Conservation (phyloP, 2,113 vertebrate genomes). For the Xerus inauris region DNA sequence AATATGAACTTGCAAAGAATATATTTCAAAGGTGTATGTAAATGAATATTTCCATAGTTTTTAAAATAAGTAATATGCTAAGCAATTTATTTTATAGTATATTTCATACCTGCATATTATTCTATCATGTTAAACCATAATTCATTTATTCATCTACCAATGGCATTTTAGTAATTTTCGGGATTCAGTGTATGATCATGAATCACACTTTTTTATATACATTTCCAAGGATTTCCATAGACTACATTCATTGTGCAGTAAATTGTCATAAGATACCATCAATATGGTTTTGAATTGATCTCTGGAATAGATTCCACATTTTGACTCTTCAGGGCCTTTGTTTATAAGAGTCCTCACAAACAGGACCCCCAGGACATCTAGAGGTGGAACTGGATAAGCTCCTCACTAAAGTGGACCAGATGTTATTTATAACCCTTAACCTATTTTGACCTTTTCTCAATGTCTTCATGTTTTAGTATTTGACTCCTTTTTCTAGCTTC, state of each 20-base stretch:
- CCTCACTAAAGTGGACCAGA: background rate
- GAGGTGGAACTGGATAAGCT: background rate
- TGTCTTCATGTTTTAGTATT: background rate
- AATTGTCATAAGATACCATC: too few species aligned
- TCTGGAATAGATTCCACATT: background rate
- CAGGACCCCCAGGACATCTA: background rate
- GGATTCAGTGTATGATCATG: background rate
- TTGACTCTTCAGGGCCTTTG: background rate
- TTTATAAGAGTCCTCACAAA: background rate
- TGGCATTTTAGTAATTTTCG: background rate
- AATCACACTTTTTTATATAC: background rate
- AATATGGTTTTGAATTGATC: background rate
- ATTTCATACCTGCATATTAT: background rate
- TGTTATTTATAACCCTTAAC: background rate
- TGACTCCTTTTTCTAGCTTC: background rate
- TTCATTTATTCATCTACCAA: background rate
- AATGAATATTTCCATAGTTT: conserved; percentile 20
- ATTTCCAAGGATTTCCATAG: background rate
- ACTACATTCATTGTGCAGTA: background rate
- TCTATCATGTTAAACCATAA: background rate
- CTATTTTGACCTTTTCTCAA: background rate
- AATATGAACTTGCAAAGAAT: conserved; percentile 19
- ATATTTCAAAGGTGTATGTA: background rate
- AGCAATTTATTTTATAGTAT: background rate
- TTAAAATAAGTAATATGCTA: background rate